Evolutionary conservation across 2,888 invertebrate species (phyloP).

Genomic region (Pachycephus smyrnensis): DNA sequence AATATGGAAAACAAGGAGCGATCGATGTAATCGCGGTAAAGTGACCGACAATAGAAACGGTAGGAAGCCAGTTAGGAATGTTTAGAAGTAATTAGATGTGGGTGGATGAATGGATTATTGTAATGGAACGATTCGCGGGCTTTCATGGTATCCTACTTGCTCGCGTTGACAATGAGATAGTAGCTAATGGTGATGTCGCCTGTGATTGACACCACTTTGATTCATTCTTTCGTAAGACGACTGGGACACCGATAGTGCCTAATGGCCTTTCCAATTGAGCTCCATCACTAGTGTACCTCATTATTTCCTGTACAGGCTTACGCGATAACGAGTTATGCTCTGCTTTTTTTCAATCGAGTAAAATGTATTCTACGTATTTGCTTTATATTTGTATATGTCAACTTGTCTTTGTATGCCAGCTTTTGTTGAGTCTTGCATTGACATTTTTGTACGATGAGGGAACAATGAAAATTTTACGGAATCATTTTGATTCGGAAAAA

Average conservation of each 20-base stretch:
- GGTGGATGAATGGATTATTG: neutral
- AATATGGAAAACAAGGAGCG: too few relatives aligned
- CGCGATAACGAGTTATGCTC: too few relatives aligned
- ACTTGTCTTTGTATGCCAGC: too few relatives aligned
- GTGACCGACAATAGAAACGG: neutral
- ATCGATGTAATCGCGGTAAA: too few relatives aligned
- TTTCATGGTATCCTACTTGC: neutral
- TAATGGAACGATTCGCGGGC: neutral
- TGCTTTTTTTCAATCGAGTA: too few relatives aligned
- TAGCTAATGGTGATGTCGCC: constrained; percentile 21
- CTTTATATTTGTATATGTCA: too few relatives aligned
- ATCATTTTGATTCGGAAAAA: too few relatives aligned
- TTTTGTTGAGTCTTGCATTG: too few relatives aligned
- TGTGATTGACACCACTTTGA: constrained; percentile 21
- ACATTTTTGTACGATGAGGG: too few relatives aligned
- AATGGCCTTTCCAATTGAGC: constrained; percentile 28
- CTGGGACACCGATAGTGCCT: constrained; percentile 27
- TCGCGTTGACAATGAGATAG: constrained; percentile 12
- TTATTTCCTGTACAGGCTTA: neutral
- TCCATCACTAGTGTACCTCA: neutral
- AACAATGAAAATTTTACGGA: too few relatives aligned
- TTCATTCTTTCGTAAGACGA: constrained; percentile 4
- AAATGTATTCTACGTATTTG: too few relatives aligned
- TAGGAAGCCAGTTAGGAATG: neutral
- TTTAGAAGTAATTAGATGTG: neutral